Conservation (phyloP, 1,140 invertebrate genomes). For the Panulirus ornatus region DNA sequence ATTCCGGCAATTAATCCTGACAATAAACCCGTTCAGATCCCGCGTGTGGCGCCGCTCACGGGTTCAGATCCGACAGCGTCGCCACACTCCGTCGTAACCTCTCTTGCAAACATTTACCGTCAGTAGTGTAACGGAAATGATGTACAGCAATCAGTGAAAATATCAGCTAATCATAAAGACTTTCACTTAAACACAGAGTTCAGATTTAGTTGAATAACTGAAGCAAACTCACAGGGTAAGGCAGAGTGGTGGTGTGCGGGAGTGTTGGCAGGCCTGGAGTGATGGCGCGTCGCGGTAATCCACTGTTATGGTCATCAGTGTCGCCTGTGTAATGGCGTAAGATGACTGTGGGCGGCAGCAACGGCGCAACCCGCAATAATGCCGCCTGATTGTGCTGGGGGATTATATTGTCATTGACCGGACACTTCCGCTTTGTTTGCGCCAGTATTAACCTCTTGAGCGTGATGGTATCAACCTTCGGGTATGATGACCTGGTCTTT, state of each 20-base stretch:
- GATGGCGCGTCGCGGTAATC: conserved; percentile 56
- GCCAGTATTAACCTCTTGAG: conserved; percentile 34
- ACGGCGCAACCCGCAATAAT: conserved; percentile 58
- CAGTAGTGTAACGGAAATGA: no score
- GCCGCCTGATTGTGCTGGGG: conserved; percentile 41
- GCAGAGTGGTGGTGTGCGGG: background rate
- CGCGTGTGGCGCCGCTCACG: conserved; percentile 45
- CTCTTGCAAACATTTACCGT: no score
- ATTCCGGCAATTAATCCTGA: conserved; percentile 67
- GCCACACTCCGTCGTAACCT: background rate
- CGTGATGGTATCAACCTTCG: no score
- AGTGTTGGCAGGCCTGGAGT: conserved; percentile 42
- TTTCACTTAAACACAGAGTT: no score
- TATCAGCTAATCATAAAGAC: no score
- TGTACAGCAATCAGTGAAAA: no score
- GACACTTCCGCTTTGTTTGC: conserved; percentile 40
- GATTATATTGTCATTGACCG: conserved; percentile 28
- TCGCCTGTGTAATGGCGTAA: conserved; percentile 41
- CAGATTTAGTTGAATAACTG: no score
- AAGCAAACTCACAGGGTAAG: background rate
- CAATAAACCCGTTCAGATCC: conserved; percentile 63
- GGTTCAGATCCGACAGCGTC: conserved; percentile 35
- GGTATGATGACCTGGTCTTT: no score
- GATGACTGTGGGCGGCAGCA: conserved; percentile 11
- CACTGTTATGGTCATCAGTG: conserved; percentile 67